Percentiles rank a stretch among this genome's conserved stretches.
Conservation (phyloP, 2,113 vertebrate species). For the Cyanoliseus patagonus region DNA sequence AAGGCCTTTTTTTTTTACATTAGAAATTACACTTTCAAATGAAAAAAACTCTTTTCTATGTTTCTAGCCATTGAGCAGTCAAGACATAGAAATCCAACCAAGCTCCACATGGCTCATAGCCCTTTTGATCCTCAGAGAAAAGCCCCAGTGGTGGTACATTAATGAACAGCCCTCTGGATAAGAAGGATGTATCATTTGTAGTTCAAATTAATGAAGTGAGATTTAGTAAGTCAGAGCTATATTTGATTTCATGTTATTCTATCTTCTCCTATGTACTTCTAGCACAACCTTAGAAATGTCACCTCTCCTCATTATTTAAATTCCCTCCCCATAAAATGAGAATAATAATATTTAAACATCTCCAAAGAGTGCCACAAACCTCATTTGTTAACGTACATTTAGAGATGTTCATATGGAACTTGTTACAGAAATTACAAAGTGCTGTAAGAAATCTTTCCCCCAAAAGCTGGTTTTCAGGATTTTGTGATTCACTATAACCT, state of each 20-base stretch:
- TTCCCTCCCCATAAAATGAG: background rate
- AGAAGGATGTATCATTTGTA: background rate
- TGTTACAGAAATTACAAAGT: background rate
- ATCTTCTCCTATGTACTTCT: background rate
- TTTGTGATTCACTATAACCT: background rate
- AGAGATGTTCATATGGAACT: background rate
- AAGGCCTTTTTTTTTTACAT: background rate
- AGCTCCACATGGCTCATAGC: background rate
- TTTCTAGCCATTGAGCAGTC: background rate
- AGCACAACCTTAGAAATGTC: background rate
- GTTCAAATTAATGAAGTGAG: background rate
- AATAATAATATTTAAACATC: background rate
- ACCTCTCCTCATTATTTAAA: background rate
- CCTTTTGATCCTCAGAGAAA: background rate
- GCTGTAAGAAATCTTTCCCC: background rate
- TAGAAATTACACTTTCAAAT: background rate
- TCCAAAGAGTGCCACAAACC: background rate
- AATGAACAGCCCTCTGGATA: background rate
- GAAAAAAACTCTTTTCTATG: background rate
- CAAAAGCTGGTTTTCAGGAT: background rate
- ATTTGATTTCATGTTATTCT: background rate
- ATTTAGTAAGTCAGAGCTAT: background rate
- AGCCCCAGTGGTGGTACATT: background rate
- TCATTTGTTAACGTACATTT: background rate
- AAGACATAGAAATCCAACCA: background rate